These are phyloP conservation scores for Thalpophila matura DNA, from an alignment of 2,888 invertebrate genomes.

Conservation along the genomic window DNA sequence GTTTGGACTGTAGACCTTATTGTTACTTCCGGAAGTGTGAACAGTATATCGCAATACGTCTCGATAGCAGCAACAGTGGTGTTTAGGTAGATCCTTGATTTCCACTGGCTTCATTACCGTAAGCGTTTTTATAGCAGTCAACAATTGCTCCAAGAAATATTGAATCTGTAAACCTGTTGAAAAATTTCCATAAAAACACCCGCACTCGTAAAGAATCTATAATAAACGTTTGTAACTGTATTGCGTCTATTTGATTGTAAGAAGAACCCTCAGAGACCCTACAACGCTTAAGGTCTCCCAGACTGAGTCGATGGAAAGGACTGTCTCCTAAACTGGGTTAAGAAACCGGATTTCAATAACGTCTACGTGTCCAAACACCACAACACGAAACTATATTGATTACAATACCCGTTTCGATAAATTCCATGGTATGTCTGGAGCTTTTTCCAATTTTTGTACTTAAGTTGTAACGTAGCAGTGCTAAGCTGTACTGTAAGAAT, in stretches of 20 bases:
- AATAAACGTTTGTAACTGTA: slow-evolving; percentile 47
- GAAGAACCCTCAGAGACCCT: slow-evolving; percentile 8
- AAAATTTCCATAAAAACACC: slow-evolving; percentile 21
- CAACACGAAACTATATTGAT: slow-evolving; percentile 65
- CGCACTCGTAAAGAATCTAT: slow-evolving; percentile 31
- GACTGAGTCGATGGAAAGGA: background rate
- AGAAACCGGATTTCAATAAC: slow-evolving; percentile 25
- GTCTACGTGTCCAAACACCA: slow-evolving; percentile 68
- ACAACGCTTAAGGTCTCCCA: background rate
- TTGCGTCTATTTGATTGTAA: slow-evolving; percentile 35
- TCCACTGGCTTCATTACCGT: slow-evolving; percentile 19
- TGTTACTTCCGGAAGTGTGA: slow-evolving; percentile 19
- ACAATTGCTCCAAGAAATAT: slow-evolving; percentile 3
- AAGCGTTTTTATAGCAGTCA: slow-evolving; percentile 21
- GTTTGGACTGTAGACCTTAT: slow-evolving; percentile 57
- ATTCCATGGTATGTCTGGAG: slow-evolving; percentile 78
- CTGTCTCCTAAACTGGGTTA: background rate
- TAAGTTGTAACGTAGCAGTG: slow-evolving; percentile 82
- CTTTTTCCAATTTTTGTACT: slow-evolving; percentile 83
- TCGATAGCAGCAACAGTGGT: slow-evolving; percentile 7
- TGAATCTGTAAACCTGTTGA: slow-evolving; percentile 21
- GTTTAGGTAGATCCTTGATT: slow-evolving; percentile 5
- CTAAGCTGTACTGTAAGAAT: slow-evolving; percentile 72
- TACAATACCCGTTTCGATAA: slow-evolving; percentile 70
- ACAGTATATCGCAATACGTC: slow-evolving; percentile 4